A percentile compares a stretch with the other conserved stretches of the same genome.
Evolutionary conservation across 1,140 invertebrate species (phyloP).

Genomic region (Pseudomyrmex dendroicus): DNA sequence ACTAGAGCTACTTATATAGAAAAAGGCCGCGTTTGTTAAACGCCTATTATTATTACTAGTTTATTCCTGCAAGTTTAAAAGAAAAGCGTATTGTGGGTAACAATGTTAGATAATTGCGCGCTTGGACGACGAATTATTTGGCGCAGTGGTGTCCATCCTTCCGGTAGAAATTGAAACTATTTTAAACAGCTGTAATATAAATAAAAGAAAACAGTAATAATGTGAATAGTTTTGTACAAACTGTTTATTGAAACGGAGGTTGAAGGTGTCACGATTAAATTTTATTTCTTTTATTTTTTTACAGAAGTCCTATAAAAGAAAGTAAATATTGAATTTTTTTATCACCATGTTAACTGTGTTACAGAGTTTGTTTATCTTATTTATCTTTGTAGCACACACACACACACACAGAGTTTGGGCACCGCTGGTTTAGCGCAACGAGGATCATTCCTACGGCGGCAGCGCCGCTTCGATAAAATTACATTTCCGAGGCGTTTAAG

Average conservation of each 20-base stretch:
- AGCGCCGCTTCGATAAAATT: slow-evolving; percentile 24
- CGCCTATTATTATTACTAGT: background rate
- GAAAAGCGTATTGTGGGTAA: background rate
- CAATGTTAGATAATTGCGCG: slow-evolving; percentile 28
- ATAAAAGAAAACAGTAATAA: too few species aligned
- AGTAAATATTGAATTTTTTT: too few species aligned
- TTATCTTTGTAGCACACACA: too few species aligned
- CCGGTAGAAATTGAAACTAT: background rate
- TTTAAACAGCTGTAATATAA: too few species aligned
- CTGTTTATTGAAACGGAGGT: too few species aligned
- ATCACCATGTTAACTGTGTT: too few species aligned
- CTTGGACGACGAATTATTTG: slow-evolving; percentile 11
- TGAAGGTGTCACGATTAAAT: too few species aligned
- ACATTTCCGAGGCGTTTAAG: slow-evolving; percentile 37
- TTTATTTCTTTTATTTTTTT: too few species aligned
- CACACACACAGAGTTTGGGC: background rate
- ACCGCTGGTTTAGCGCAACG: slow-evolving; percentile 11
- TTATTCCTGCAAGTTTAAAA: slow-evolving; percentile 18
- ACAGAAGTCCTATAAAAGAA: too few species aligned
- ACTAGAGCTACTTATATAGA: slow-evolving; percentile 5
- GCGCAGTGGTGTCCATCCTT: background rate
- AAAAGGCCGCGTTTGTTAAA: slow-evolving; percentile 15
- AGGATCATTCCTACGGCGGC: slow-evolving; percentile 8
- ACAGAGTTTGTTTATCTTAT: too few species aligned
- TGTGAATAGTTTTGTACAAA: too few species aligned